Conservation (phyloP, 2,113 vertebrate species). For the Ameiurus melas region DNA sequence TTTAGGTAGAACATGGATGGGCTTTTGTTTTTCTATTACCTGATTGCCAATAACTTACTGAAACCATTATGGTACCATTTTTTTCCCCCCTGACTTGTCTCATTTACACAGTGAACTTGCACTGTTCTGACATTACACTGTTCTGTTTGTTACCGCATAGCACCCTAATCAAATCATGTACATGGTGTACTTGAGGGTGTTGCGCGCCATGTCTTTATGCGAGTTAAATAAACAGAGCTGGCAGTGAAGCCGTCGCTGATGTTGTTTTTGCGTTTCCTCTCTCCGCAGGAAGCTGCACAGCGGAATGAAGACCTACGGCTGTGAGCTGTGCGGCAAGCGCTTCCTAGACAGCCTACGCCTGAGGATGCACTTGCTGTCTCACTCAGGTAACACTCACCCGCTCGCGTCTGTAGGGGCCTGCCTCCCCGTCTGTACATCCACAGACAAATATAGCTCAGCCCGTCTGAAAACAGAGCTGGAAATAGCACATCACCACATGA, state of each 20-base stretch:
- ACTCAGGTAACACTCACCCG: slow-evolving; percentile 82
- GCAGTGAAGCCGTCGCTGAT: slow-evolving; percentile 41
- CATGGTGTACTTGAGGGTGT: slow-evolving; percentile 19
- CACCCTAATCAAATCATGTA: slow-evolving; percentile 45
- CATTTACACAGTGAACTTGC: slow-evolving; percentile 40
- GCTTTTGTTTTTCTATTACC: slow-evolving; percentile 5
- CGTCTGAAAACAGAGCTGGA: slow-evolving; percentile 30
- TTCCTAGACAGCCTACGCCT: slow-evolving; percentile 98
- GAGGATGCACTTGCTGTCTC: slow-evolving; percentile 98
- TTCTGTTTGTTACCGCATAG: slow-evolving; percentile 32
- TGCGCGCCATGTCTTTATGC: slow-evolving; percentile 29
- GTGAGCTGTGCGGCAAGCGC: slow-evolving; percentile 95
- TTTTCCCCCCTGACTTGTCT: slow-evolving; percentile 5
- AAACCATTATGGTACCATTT: not conserved
- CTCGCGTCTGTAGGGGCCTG: slow-evolving; percentile 34
- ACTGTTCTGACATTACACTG: slow-evolving; percentile 36
- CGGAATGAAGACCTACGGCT: slow-evolving; percentile 97
- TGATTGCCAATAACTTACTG: slow-evolving; percentile 18
- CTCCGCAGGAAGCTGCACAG: slow-evolving; percentile 94
- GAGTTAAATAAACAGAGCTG: slow-evolving; percentile 43
- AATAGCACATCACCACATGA: slow-evolving; percentile 19
- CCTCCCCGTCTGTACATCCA: slow-evolving; percentile 24
- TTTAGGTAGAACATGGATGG: not conserved
- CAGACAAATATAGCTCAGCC: slow-evolving; percentile 41
- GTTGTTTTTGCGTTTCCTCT: slow-evolving; percentile 54